phyloP scores from a whole-genome alignment of 2,113 vertebrate genomes.

The Microcebus murinus region DNA sequence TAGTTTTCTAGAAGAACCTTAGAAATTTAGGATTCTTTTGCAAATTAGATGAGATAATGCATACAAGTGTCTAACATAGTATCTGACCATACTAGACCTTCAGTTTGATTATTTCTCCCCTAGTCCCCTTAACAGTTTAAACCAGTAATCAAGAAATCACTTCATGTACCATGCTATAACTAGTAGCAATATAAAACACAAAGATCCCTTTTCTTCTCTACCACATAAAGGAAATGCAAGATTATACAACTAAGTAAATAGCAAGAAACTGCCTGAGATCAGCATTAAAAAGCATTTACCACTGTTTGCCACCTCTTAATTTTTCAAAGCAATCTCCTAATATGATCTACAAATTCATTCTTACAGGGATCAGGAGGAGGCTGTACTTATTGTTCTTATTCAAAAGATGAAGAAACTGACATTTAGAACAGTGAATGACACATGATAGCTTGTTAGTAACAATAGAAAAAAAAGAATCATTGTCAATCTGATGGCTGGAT shows the following conservation, averaged over 20 bases:
- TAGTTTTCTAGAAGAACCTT: not conserved
- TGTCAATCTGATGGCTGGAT: not conserved
- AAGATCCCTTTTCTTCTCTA: not conserved
- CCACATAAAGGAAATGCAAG: not conserved
- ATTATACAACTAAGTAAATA: not conserved
- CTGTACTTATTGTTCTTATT: not conserved
- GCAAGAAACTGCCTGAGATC: not conserved
- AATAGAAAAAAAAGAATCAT: not conserved
- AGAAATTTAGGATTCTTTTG: not conserved
- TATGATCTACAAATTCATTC: not conserved
- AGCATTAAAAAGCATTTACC: no score
- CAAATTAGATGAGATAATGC: not conserved
- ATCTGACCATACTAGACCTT: not conserved
- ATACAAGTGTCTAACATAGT: not conserved
- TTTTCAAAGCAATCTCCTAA: not conserved
- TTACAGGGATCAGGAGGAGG: not conserved
- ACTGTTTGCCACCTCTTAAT: not conserved
- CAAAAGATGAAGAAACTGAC: not conserved
- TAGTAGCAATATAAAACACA: not conserved
- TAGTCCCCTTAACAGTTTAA: not conserved
- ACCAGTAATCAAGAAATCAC: not conserved
- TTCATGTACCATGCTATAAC: not conserved
- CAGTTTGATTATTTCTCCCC: not conserved
- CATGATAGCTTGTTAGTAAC: not conserved
- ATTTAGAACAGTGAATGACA: not conserved